phyloP scores from a whole-genome alignment of 2,888 invertebrate species.

The Coremacera marginata region DNA sequence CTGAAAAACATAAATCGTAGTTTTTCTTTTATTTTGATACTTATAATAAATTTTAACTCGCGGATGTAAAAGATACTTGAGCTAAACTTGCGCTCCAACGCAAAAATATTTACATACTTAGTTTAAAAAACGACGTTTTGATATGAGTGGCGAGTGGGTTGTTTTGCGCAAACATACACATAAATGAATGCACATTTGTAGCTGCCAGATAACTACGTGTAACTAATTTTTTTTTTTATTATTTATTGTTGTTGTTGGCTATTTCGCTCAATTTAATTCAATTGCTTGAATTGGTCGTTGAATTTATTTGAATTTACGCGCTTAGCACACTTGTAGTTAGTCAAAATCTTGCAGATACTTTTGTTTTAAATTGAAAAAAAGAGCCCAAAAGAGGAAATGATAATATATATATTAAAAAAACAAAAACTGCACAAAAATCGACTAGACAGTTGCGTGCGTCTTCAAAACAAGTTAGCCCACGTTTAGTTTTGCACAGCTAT shows the following conservation, averaged over 20 bases:
- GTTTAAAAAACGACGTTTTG: background rate
- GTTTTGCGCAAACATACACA: background rate
- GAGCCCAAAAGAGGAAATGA: background rate
- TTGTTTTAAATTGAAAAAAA: background rate
- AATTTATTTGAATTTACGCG: conserved; percentile 1
- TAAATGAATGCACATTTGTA: background rate
- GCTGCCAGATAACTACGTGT: background rate
- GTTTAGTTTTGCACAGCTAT: background rate
- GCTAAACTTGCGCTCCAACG: conserved; percentile 26
- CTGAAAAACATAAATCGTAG: no score
- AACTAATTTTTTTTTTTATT: background rate
- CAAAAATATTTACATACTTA: background rate
- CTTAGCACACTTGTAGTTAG: background rate
- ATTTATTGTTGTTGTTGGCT: background rate
- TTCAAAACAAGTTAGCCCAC: background rate
- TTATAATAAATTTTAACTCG: background rate
- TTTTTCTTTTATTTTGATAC: no score
- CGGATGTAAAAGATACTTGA: conserved; percentile 10
- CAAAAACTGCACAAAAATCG: background rate
- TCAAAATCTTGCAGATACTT: background rate
- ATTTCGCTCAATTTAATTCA: conserved; percentile 21
- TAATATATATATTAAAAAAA: background rate
- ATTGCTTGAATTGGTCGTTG: conserved; percentile 6
- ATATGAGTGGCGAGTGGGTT: conserved; percentile 12
- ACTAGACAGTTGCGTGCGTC: background rate